Evolutionary conservation across 2,797 vertebrate species (phyloP), one percentile per base, ranked within the genome.

Genomic region (Sorex maritimensis): DNA sequence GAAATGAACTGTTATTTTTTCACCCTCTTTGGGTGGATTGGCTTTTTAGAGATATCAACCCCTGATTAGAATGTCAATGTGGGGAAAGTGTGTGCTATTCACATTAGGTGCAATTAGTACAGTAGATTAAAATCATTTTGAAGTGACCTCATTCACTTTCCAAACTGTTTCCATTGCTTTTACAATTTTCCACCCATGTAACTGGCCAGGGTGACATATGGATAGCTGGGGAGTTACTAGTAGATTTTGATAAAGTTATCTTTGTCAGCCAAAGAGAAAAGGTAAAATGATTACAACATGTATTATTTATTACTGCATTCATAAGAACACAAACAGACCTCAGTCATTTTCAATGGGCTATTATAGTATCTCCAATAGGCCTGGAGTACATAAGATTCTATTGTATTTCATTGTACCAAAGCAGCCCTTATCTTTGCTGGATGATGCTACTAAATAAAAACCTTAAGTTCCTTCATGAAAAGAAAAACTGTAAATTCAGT

Each of bases 211-310:
- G 17, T 86, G 77, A 81, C 38, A 67, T 69, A 74, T 4, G 11
- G 71, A 75, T 78, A 81, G 68, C 87, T 82, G 41, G 90, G 52
- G 71, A 90, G 28, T 61, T 58, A 17, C 65, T 55, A 55, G 5
- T 91, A 81, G 71, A 82, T 93, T 87, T 91, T 92, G 95, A 93
- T 93, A 79, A 95, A 68, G 52, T 87, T 84, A 83, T 55, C 24
- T 11, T 86, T 79, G 52, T 84, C 84, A 90, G 82, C 30, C 17
- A 34, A 81, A 44, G 26, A 46, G 77, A 67, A 81, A 63, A 83
- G 49, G 52, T 58, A 67, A 74, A 88, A 38, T 30, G 58, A 30
- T 46, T 81, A 44, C 0, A 89, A 15, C 65, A 12, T 30, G 23
- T 49, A 4, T 92, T 92, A 44, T 44, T 52, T 52, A 91, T 65